Base-by-base conservation (phyloP, 2,888 invertebrate species). In the Elysia crispata region DNA sequence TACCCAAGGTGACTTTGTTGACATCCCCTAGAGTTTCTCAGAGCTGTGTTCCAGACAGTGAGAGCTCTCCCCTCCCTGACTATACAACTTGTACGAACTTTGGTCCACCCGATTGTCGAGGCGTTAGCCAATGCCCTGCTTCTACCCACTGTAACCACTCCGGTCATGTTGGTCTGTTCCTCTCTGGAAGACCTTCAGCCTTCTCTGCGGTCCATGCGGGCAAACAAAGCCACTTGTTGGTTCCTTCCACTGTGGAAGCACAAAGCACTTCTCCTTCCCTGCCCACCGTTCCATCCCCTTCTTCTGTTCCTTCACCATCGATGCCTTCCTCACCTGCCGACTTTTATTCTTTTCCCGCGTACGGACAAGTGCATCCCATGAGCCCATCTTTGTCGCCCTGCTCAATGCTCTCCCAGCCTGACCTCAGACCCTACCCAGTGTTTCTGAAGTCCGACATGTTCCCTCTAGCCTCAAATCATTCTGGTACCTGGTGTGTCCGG, bases 311-410 rank as follows among this genome's bases (percentile, higher is more conserved):
- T 25, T 70, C n/a, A 6, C 30, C 41, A 57, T 49, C 25, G 28
- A 41, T 11, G 33, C 70, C 25, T n/a, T 41, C 57, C 50, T 69
- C 31, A 67, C 67, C 50, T 18, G 23, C 8, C 60, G 60, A 60
- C n/a, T 23, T 60, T 23, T 23, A 60, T 6, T 60, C 60, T 60
- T 60, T 60, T 18, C 23, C 60, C 15, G n/a, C 60, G 23, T 60
- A 41, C 41, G 41, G 41, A 41, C 41, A 41, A 6, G 11, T n/a
- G 1, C 30, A 11, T 49, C 31, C 28, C 33, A 18, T 25, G 8
- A 49, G 54, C 15, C 67, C 66, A 30, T 49, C 67, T 18, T 31
- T 76, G 15, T 76, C 76, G 13, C 11, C 25, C 18, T 49, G 64
- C 64, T 28, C 76, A 64, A 0, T 62, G 18, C 64, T 76, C 50